Base-by-base conservation (phyloP, 1,140 invertebrate species). In the Latrodectus geometricus region DNA sequence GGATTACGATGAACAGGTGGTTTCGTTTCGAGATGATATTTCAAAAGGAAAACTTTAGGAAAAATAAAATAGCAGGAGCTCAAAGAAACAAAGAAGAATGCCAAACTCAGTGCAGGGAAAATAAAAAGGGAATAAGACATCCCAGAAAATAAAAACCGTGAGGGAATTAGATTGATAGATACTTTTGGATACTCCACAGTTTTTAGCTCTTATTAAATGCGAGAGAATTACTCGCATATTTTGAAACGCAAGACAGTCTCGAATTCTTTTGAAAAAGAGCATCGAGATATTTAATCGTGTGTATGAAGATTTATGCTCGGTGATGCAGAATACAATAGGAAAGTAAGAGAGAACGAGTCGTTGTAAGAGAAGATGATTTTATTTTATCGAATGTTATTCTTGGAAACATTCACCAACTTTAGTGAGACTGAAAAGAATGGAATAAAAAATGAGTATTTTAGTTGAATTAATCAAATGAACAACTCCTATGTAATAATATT, bases 171-270 rank as follows among this genome's bases (percentile, higher is more conserved):
- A 86, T 77, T 86, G 83, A 86, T 86, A 77, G 83, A 86, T 86
- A 15, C 83, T 48, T 65, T 48, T 52, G 68, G 66, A 69, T 82
- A 23, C 49, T 61, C 61, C 35, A 21, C 83, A 72, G 74, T 86
- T 86, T 76, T 86, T 86, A 86, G 77, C 75, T 70, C 83, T 86
- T 86, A 86, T 86, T 86, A 86, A 86, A 86, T 86, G 83, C 74
- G n/a, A 65, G 75, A 74, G 75, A 86, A 86, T 86, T 70, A 78
- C 66, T 78, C 74, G 77, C 75, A 72, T 61, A 61, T 69, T 21
- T 80, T 48, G 35, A 73, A 82, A 56, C 17, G 61, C 66, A 52
- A 66, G 80, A 81, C 78, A 70, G 66, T 72, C 52, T 72, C 70
- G 68, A 86, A 86, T 86, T 86, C 75, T 86, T 86, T 86, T 86